Percentiles rank a stretch among this genome's conserved stretches.
phyloP scores from a whole-genome alignment of 2,113 vertebrate genomes.

The Anguilla japonica region DNA sequence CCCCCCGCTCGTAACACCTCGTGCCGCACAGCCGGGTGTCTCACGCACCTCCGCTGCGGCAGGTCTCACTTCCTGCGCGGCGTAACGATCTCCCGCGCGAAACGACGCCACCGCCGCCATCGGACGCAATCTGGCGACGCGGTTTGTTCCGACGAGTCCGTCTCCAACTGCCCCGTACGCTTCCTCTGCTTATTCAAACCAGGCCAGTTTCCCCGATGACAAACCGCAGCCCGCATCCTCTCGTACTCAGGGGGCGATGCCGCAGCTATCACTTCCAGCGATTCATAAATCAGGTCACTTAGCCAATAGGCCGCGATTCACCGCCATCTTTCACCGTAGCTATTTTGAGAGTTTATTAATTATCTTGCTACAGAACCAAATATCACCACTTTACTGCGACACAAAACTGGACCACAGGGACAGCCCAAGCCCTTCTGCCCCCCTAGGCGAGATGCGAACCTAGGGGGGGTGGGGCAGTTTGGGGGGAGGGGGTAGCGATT shows the following conservation, averaged over 20 bases:
- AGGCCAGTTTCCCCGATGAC: constrained; percentile 23
- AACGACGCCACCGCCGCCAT: not conserved
- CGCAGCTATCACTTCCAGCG: constrained; percentile 2
- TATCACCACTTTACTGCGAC: not conserved
- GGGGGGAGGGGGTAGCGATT: too few relatives aligned
- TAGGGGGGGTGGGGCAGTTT: too few relatives aligned
- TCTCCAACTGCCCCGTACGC: not conserved
- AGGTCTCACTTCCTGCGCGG: not conserved
- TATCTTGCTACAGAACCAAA: constrained; percentile 5
- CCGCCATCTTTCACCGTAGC: not conserved
- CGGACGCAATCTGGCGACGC: not conserved
- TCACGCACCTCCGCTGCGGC: not conserved
- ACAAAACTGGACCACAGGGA: not conserved
- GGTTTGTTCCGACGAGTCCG: not conserved
- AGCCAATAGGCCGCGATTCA: not conserved
- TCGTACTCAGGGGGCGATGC: not conserved
- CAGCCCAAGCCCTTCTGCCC: too few relatives aligned
- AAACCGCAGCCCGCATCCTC: constrained; percentile 17
- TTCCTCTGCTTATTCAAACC: constrained; percentile 1
- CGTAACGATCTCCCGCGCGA: not conserved
- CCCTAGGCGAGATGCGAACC: too few relatives aligned
- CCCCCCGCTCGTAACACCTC: not conserved
- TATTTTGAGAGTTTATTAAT: not conserved
- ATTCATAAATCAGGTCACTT: constrained; percentile 15
- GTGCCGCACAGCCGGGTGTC: not conserved